Conservation (phyloP, 2,888 invertebrate species). For the Sminthurides aquaticus region DNA sequence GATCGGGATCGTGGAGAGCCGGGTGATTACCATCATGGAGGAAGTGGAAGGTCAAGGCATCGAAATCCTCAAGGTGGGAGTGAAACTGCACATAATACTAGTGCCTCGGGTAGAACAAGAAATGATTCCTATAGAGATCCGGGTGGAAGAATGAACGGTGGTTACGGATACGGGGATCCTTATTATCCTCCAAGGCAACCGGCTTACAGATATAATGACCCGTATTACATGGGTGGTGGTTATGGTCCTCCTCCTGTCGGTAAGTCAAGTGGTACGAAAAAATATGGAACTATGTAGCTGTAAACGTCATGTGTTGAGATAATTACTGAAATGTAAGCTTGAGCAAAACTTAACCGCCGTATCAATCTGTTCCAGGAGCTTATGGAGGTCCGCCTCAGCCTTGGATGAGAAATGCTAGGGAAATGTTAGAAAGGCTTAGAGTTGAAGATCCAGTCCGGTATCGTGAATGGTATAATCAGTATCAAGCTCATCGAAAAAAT, state of each 20-base stretch:
- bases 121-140: slow-evolving; percentile 25
- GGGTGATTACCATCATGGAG: slow-evolving; percentile 25
- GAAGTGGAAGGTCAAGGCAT: slow-evolving; percentile 24
- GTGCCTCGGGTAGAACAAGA: slow-evolving; percentile 14
- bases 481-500: slow-evolving; percentile 48
- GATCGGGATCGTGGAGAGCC: slow-evolving; percentile 28
- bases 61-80: slow-evolving; percentile 13
- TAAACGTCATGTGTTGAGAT: too few relatives aligned
- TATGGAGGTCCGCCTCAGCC: slow-evolving; percentile 5
- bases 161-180: not conserved
- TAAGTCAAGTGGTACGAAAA: too few relatives aligned
- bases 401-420: not conserved
- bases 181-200: not conserved
- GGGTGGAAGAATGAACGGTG: slow-evolving; percentile 2
- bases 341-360: too few relatives aligned
- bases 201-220: not conserved
- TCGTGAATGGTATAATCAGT: slow-evolving; percentile 68
- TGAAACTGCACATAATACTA: slow-evolving; percentile 3
- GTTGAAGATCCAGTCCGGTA: slow-evolving; percentile 71
- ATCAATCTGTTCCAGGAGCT: slow-evolving; percentile 6
- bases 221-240: slow-evolving; percentile 4
- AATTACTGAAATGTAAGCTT: too few relatives aligned
- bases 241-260: not conserved
- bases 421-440: slow-evolving; percentile 62
- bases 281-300: too few relatives aligned